Percentiles rank a stretch among this genome's conserved stretches.
These are phyloP conservation scores for Morpho deidamia DNA, from an alignment of 2,888 invertebrate species.

Conservation along the genomic window DNA sequence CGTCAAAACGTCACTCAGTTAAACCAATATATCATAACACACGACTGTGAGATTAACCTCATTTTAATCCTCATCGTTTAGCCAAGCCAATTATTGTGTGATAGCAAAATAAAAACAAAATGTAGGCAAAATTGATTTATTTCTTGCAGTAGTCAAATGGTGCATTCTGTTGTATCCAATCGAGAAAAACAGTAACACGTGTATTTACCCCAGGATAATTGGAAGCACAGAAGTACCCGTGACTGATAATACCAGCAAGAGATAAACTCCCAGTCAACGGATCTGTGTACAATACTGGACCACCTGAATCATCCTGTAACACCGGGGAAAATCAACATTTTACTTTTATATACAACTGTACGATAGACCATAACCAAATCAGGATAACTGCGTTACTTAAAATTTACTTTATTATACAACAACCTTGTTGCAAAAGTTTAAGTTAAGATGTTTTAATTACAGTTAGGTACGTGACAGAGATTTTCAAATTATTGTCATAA, in stretches of 20 bases:
- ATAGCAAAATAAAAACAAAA: too few relatives aligned
- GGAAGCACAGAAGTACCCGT: conserved; percentile 74
- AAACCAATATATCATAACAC: too few relatives aligned
- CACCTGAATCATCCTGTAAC: conserved; percentile 73
- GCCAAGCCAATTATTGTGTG: too few relatives aligned
- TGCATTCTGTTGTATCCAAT: conserved; percentile 71
- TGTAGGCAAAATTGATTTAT: conserved; percentile 24
- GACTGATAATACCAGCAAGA: conserved; percentile 74
- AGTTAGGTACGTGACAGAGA: too few relatives aligned
- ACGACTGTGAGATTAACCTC: too few relatives aligned
- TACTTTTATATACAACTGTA: neutral
- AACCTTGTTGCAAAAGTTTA: too few relatives aligned
- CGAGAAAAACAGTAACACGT: conserved; percentile 67
- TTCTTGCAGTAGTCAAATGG: conserved; percentile 44
- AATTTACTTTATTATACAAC: too few relatives aligned
- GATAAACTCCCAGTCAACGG: conserved; percentile 44
- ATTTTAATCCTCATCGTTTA: too few relatives aligned
- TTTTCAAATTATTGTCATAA: too few relatives aligned
- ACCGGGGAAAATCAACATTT: neutral
- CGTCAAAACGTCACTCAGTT: too few relatives aligned
- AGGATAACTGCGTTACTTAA: too few relatives aligned
- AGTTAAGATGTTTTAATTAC: too few relatives aligned
- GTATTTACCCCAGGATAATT: conserved; percentile 73
- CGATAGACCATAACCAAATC: neutral
- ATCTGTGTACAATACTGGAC: conserved; percentile 76